Conservation (phyloP, 2,888 invertebrate species). For the Mayetiola destructor region DNA sequence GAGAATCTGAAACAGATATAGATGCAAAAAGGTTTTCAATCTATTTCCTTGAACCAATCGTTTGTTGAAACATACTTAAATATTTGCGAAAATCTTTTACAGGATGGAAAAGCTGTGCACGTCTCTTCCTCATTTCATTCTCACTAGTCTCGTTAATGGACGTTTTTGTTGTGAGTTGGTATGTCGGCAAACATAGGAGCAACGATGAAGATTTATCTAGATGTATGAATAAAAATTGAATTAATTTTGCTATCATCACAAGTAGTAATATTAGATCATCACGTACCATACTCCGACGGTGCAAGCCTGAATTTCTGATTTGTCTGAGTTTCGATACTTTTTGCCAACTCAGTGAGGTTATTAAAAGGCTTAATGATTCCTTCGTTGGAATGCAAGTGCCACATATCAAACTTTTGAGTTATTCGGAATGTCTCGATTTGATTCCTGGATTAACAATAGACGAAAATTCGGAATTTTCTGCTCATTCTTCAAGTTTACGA, state of each 20-base stretch:
- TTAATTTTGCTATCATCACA: constrained; percentile 16
- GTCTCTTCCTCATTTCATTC: constrained; percentile 28
- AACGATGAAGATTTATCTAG: constrained; percentile 29
- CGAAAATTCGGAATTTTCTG: constrained; percentile 14
- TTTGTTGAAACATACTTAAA: constrained; percentile 25
- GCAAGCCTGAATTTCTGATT: constrained; percentile 44
- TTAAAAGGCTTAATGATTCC: constrained; percentile 23
- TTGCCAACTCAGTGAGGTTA: constrained; percentile 28
- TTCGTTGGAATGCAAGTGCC: constrained; percentile 28
- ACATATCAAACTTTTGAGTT: constrained; percentile 24
- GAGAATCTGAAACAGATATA: constrained; percentile 37
- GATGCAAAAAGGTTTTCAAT: constrained; percentile 16
- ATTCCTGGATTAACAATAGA: constrained; percentile 34
- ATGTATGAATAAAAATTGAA: constrained; percentile 13
- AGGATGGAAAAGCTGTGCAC: constrained; percentile 32
- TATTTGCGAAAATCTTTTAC: constrained; percentile 31
- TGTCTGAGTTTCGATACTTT: constrained; percentile 27
- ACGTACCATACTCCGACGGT: constrained; percentile 70
- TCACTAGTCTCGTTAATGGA: constrained; percentile 31
- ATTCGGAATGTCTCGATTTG: constrained; percentile 57
- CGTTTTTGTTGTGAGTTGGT: constrained; percentile 30
- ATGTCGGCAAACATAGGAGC: constrained; percentile 32
- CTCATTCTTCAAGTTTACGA: no score
- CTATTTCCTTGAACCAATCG: background rate
- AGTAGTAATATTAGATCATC: no score